These are phyloP conservation scores for Biston stratarius DNA, from an alignment of 2,888 invertebrate species.

Conservation along the genomic window DNA sequence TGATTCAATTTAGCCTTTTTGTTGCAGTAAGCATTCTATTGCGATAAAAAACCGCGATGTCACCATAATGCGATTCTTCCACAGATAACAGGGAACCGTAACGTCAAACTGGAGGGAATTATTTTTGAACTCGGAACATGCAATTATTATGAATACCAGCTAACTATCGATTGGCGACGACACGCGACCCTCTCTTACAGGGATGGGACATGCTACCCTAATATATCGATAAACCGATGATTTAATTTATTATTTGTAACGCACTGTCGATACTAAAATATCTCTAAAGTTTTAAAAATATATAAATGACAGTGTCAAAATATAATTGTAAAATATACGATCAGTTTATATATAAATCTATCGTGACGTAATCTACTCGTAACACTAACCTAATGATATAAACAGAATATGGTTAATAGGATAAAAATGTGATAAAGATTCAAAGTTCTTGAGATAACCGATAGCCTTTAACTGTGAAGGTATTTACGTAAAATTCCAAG, in stretches of 20 bases:
- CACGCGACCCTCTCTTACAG: constrained; percentile 63
- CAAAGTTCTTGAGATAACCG: no score
- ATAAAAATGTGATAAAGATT: no score
- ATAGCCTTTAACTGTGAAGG: no score
- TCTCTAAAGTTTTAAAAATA: no score
- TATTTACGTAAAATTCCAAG: not conserved
- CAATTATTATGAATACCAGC: constrained; percentile 76
- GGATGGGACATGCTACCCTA: constrained; percentile 27
- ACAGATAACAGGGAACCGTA: constrained; percentile 43
- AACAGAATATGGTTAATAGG: no score
- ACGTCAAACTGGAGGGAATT: constrained; percentile 59
- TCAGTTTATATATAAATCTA: no score
- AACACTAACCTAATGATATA: no score
- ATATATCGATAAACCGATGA: not conserved
- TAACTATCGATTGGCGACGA: constrained; percentile 70
- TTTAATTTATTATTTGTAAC: not conserved
- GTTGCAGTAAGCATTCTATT: constrained; percentile 11
- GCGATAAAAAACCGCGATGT: constrained; percentile 45
- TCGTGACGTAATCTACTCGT: no score
- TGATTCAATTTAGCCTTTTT: not conserved
- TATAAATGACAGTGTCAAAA: no score
- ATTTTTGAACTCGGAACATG: constrained; percentile 73
- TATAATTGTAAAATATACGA: no score
- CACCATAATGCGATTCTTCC: constrained; percentile 53
- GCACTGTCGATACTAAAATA: no score